Evolutionary conservation across 92 coral and sea anemone species (phyloP).

Genomic region (Bergia sp.): DNA sequence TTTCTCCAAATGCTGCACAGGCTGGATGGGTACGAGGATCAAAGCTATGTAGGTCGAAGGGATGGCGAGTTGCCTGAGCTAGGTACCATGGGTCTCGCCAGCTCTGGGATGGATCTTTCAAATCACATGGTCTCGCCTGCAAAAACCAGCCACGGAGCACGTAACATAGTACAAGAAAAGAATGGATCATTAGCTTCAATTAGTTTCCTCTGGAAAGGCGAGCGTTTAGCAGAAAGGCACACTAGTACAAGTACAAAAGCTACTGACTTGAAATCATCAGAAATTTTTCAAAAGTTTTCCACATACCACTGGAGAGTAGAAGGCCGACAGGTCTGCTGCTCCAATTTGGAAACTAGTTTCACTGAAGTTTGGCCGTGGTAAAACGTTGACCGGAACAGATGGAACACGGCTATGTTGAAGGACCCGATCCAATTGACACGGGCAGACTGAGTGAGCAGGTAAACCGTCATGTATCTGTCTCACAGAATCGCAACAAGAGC

Average conservation of each 20-base stretch:
- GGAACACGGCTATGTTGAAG: conserved; percentile 82
- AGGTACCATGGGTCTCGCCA: conserved; percentile 92
- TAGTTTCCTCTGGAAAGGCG: conserved; percentile 2
- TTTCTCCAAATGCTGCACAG: conserved; percentile 91
- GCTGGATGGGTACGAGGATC: conserved; percentile 89
- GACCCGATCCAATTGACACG: conserved; percentile 94
- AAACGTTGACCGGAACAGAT: conserved; percentile 84
- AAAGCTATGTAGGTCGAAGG: conserved; percentile 85
- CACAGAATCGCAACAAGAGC: conserved; percentile 88
- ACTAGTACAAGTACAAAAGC: neutral
- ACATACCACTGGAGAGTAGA: conserved; percentile 96
- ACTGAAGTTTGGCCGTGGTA: conserved; percentile 84
- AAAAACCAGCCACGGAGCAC: conserved; percentile 13
- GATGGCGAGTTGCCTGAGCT: conserved; percentile 77
- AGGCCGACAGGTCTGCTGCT: conserved; percentile 78
- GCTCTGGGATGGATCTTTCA: conserved; percentile 74
- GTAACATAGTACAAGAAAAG: conserved; percentile 41
- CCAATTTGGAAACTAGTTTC: conserved; percentile 81
- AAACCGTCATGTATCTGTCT: conserved; percentile 80
- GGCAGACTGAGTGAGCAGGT: conserved; percentile 85
- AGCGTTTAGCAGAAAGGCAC: neutral
- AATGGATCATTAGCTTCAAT: conserved; percentile 40
- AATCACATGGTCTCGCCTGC: conserved; percentile 93
- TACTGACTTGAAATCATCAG: neutral
- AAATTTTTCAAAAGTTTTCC: neutral